Evolutionary conservation across 2,797 vertebrate species (phyloP).

Genomic region (Hippocampus kuda): DNA sequence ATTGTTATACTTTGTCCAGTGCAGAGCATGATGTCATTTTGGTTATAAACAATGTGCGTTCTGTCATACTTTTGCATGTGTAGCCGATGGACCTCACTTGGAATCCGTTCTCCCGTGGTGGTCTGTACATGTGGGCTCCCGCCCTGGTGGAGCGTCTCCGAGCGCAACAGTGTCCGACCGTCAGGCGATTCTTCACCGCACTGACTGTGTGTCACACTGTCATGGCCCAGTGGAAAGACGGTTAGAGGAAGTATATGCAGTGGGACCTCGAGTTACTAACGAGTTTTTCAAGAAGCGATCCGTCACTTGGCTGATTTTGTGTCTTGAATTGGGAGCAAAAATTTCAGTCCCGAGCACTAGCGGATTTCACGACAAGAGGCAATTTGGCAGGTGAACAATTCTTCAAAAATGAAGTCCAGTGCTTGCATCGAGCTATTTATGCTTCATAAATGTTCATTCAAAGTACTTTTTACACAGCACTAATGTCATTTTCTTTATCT

Average conservation of each 20-base stretch:
- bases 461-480: too few species aligned
- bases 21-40: neutral
- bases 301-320: neutral
- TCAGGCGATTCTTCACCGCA: constrained; percentile 75
- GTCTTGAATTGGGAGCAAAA: neutral
- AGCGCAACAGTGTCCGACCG: constrained; percentile 37
- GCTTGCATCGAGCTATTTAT: too few species aligned
- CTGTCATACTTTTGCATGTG: neutral
- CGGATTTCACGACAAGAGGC: too few species aligned
- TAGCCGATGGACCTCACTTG: constrained; percentile 65
- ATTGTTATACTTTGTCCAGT: neutral
- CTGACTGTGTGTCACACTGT: constrained; percentile 88
- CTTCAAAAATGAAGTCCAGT: too few species aligned
- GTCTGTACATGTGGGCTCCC: constrained; percentile 54
- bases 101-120: constrained; percentile 63
- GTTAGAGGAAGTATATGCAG: constrained; percentile 49
- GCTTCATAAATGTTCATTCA: too few species aligned
- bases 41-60: neutral
- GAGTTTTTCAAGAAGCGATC: neutral
- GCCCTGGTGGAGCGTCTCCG: constrained; percentile 58
- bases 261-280: neutral
- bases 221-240: constrained; percentile 74
- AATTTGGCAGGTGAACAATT: too few species aligned
- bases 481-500: too few species aligned
- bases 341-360: neutral